Evolutionary conservation across 2,888 invertebrate species (phyloP), one percentile per base, ranked within the genome.

Genomic region (Hylaea fasciaria): DNA sequence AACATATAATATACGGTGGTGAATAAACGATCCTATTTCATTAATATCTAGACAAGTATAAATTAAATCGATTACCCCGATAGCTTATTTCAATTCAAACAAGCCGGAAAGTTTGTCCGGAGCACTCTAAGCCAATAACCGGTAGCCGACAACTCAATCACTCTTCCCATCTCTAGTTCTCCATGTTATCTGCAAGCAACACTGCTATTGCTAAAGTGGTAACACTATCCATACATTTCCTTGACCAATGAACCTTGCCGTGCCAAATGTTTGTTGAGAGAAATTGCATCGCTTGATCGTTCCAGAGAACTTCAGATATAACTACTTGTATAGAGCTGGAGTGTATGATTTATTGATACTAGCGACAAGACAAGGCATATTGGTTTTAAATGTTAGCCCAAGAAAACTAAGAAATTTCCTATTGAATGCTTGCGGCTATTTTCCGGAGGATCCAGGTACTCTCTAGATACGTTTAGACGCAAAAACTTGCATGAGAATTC

Each of bases 191-290:
- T 51, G 35, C 51, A 37, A 53, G 39, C 37, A 43, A 39, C 53
- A 59, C 29, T 37, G 44, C 37, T 28, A 29, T 29, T 37, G 37
- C 43, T 54, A 45, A 49, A 48, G 43, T 14, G 29, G 12, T 41
- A 44, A 43, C 37, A 16, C 39, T 53, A 28, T 50, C 53, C 47
- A 47, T 54, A 54, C 17, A 58, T 62, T 54, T 46, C 46, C 50
- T 49, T 54, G 53, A 53, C 51, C 62, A 58, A 55, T 58, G 51
- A 47, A 58, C 47, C 46, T 51, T n/a, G 40, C 2, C 14, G 46
- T 35, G 52, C 49, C 62, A 57, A 57, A 57, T 57, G 62, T 57
- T 44, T 28, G 45, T 54, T 51, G 28, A 13, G 49, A 40, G 45
- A 53, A 44, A 48, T 59, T 53, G 52, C 44, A 16, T 29, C 10